Percentiles rank a stretch among this genome's conserved stretches.
Evolutionary conservation across 2,888 invertebrate genomes (phyloP).

Genomic region (Linnaemya tessellans): DNA sequence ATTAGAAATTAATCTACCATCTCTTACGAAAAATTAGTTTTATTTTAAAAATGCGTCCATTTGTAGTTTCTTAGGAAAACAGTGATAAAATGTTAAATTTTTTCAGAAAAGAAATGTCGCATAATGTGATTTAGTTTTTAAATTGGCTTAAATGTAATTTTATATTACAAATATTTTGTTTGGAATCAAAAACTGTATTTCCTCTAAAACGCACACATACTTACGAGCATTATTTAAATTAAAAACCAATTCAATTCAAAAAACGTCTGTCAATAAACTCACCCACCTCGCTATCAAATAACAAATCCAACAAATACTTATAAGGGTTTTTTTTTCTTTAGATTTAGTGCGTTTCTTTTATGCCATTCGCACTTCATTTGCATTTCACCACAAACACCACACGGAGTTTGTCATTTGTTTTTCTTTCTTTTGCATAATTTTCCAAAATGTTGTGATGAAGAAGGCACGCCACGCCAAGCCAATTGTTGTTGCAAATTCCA

Average conservation of each 20-base stretch:
- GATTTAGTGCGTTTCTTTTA: background rate
- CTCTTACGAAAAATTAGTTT: too few species aligned
- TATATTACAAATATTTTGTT: slow-evolving; percentile 13
- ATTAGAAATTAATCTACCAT: too few species aligned
- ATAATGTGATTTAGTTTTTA: slow-evolving; percentile 29
- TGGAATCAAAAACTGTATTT: slow-evolving; percentile 17
- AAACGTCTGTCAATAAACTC: slow-evolving; percentile 60
- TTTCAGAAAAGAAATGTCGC: slow-evolving; percentile 3
- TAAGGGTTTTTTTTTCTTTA: slow-evolving; percentile 1
- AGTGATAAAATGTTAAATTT: too few species aligned
- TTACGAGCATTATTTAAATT: slow-evolving; percentile 18
- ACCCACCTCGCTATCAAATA: slow-evolving; percentile 59
- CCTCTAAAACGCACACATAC: slow-evolving; percentile 15
- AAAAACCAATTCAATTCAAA: slow-evolving; percentile 31
- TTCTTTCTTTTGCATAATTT: slow-evolving; percentile 12
- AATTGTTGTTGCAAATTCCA: slow-evolving; percentile 50
- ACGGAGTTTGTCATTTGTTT: slow-evolving; percentile 41
- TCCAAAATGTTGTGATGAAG: slow-evolving; percentile 8
- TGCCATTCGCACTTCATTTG: slow-evolving; percentile 49
- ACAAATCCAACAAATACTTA: slow-evolving; percentile 48
- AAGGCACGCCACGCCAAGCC: slow-evolving; percentile 45
- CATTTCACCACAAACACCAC: slow-evolving; percentile 67
- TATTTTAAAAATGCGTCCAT: too few species aligned
- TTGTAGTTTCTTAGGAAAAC: too few species aligned
- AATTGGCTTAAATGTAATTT: slow-evolving; percentile 58